Conservation (phyloP, 1,140 invertebrate genomes). For the Rhysida immarginata region DNA sequence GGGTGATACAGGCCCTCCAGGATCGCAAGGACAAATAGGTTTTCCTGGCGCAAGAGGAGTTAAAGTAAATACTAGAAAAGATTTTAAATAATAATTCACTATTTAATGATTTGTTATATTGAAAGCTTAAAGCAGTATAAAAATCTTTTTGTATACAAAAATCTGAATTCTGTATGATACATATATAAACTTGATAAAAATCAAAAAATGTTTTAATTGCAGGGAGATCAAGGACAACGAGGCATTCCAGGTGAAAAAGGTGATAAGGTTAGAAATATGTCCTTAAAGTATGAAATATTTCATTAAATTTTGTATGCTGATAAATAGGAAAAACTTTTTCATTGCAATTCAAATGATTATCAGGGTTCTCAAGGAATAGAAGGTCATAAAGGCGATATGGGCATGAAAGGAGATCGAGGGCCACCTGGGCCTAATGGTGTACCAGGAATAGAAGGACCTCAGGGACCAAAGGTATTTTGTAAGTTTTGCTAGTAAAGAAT, state of each 20-base stretch:
- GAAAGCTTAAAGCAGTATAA: too few species aligned
- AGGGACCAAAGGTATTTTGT: slow-evolving; percentile 57
- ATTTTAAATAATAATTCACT: too few species aligned
- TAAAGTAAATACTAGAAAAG: slow-evolving; percentile 30
- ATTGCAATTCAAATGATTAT: slow-evolving; percentile 5
- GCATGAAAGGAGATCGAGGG: slow-evolving; percentile 57
- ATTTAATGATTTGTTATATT: too few species aligned
- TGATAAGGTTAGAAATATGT: slow-evolving; percentile 36
- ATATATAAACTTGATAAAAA: too few species aligned
- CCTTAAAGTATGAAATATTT: neutral
- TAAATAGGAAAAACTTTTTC: too few species aligned
- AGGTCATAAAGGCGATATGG: slow-evolving; percentile 60
- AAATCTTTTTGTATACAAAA: too few species aligned
- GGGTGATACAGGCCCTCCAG: slow-evolving; percentile 46
- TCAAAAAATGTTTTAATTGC: too few species aligned
- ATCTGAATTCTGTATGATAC: too few species aligned
- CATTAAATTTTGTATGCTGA: too few species aligned
- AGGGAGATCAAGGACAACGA: slow-evolving; percentile 54
- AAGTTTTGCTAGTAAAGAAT: neutral
- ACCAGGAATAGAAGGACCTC: slow-evolving; percentile 59
- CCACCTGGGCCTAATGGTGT: slow-evolving; percentile 44
- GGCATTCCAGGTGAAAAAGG: slow-evolving; percentile 50
- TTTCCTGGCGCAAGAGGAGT: slow-evolving; percentile 55
- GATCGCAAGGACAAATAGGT: slow-evolving; percentile 52
- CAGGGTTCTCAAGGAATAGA: slow-evolving; percentile 40